Evolutionary conservation across 2,888 invertebrate species (phyloP), one percentile per base, ranked within the genome.

Genomic region (Bombyx huttoni): DNA sequence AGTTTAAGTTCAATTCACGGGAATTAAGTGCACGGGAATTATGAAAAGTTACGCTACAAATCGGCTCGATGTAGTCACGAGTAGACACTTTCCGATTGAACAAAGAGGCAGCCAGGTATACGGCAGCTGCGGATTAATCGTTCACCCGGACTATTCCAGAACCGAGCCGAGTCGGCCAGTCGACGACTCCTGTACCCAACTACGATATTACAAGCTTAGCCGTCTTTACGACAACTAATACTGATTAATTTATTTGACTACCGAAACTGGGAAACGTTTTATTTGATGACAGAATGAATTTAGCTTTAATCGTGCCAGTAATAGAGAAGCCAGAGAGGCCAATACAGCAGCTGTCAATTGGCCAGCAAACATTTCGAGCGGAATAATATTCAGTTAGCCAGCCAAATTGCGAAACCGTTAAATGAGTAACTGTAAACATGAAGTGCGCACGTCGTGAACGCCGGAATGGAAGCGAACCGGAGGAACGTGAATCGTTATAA

Each of bases 51-150:
- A 40, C 64, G 67, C 68, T 70, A 76, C 75, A 73, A 78, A 78
- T 78, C 73, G 66, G 67, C 69, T 66, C 62, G 63, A 62, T 58
- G 68, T 60, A 58, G 56, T 62, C 60, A 63, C 55, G 55, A 59
- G 40, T 60, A 63, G 63, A 77, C 81, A 81, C 75, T 77, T 82
- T 81, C 77, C 78, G 52, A 59, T 54, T 66, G 75, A 78, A 83
- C 86, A 85, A 85, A 84, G 82, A 77, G 73, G 68, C 66, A 67
- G 64, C 71, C 85, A 83, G 83, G 85, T 84, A 83, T 64, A 76
- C 73, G 78, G 69, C 82, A 78, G 81, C 80, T 80, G 80, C 73
- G 70, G 77, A 77, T 78, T 78, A 81, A 73, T 64, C 70, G 63
- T 64, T 54, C 62, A 59, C 57, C 64, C 72, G 67, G 71, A 67